These are phyloP conservation scores for Morpho helenor DNA, from an alignment of 2,888 invertebrate genomes.

Conservation along the genomic window DNA sequence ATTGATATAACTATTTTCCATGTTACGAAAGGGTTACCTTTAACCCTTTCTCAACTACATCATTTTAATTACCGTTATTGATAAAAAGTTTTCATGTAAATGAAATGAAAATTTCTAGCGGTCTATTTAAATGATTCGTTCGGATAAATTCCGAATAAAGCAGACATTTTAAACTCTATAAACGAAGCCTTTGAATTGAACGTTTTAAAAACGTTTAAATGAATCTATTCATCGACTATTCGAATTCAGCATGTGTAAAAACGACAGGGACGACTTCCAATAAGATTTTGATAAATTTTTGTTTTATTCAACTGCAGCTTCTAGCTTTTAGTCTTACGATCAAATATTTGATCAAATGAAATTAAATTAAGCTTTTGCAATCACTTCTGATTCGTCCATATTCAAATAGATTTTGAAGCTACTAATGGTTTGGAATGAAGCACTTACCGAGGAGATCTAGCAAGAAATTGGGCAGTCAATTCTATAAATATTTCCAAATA, in stretches of 20 bases:
- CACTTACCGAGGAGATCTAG: too few species aligned
- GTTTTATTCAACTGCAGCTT: not conserved
- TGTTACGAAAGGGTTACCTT: too few species aligned
- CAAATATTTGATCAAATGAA: not conserved
- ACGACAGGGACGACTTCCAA: constrained; percentile 11
- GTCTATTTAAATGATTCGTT: constrained; percentile 7
- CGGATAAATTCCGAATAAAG: constrained; percentile 7
- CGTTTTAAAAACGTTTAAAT: constrained; percentile 13
- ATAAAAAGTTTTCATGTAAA: not conserved
- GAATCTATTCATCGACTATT: constrained; percentile 12
- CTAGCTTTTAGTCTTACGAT: not conserved
- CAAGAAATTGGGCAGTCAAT: too few species aligned
- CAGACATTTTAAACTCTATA: constrained; percentile 5
- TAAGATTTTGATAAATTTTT: constrained; percentile 8
- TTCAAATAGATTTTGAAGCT: too few species aligned
- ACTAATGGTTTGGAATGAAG: too few species aligned
- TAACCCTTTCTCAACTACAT: too few species aligned
- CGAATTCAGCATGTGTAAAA: constrained; percentile 12
- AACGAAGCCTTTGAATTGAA: constrained; percentile 9
- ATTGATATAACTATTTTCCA: too few species aligned
- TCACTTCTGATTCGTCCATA: too few species aligned
- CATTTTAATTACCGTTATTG: not conserved
- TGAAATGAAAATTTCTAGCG: constrained; percentile 6
- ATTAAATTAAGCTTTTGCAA: too few species aligned
- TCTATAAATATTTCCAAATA: too few species aligned